These are phyloP conservation scores for Microcebus jonahi DNA, from an alignment of 2,113 vertebrate species.

Conservation along the genomic window DNA sequence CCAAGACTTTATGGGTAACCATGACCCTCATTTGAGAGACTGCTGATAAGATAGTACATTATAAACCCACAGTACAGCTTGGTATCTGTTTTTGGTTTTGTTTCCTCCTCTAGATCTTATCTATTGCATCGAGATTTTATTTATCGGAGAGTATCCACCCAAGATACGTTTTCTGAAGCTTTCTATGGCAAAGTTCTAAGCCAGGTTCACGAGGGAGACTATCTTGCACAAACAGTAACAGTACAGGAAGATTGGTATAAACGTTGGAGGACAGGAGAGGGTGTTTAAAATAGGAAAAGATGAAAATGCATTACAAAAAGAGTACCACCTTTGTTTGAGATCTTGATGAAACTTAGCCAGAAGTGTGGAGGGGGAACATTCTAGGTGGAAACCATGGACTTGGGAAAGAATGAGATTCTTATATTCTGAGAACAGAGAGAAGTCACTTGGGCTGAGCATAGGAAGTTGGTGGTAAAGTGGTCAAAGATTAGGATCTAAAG, in stretches of 20 bases:
- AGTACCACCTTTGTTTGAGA: background rate
- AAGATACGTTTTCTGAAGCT: conserved; percentile 26
- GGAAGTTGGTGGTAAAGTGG: background rate
- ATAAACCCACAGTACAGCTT: background rate
- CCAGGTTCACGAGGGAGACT: background rate
- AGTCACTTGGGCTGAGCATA: background rate
- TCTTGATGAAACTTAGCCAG: background rate
- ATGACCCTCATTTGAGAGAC: background rate
- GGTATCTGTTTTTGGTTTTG: background rate
- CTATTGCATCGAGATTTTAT: background rate
- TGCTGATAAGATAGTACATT: background rate
- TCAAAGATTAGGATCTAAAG: background rate
- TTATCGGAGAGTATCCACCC: background rate
- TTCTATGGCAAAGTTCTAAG: background rate
- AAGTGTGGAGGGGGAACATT: background rate
- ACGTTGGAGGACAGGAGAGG: background rate
- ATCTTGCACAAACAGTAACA: background rate
- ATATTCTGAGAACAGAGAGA: background rate
- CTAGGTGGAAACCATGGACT: background rate
- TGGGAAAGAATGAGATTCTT: background rate
- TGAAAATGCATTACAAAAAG: background rate
- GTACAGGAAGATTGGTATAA: background rate
- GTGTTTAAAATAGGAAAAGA: background rate
- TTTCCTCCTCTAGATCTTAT: conserved; percentile 16
- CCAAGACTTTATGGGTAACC: background rate